These are phyloP conservation scores for Epirrhoe alternata DNA, from an alignment of 2,888 invertebrate genomes.

Conservation along the genomic window DNA sequence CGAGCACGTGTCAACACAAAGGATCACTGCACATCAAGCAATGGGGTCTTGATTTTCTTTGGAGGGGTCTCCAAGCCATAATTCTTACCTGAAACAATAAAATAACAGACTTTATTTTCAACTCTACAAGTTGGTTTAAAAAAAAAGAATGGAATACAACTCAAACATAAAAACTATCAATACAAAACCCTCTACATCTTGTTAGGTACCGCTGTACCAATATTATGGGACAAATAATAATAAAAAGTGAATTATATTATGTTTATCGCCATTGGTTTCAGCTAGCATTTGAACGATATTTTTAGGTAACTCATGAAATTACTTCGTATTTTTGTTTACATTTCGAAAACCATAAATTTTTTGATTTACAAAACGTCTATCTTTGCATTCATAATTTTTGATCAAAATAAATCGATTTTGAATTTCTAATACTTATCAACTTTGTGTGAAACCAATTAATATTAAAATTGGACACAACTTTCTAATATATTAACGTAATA, in stretches of 20 bases:
- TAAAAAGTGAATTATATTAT: too few species aligned
- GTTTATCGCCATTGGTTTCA: too few species aligned
- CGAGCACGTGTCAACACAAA: slow-evolving; percentile 69
- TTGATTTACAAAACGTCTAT: not conserved
- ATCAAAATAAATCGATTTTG: not conserved
- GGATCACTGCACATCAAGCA: slow-evolving; percentile 56
- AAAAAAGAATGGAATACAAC: too few species aligned
- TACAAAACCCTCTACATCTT: too few species aligned
- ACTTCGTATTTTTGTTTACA: too few species aligned
- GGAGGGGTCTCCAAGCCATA: slow-evolving; percentile 29
- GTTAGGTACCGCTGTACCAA: too few species aligned
- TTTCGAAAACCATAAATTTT: not conserved
- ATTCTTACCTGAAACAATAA: slow-evolving; percentile 79
- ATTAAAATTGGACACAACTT: not conserved
- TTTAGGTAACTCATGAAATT: too few species aligned
- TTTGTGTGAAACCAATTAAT: not conserved
- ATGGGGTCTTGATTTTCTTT: slow-evolving; percentile 11
- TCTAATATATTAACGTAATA: not conserved
- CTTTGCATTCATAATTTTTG: not conserved
- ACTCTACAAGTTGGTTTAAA: not conserved
- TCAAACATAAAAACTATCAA: too few species aligned
- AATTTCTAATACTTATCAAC: not conserved
- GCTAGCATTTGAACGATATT: too few species aligned
- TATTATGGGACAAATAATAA: too few species aligned
- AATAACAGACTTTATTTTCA: slow-evolving; percentile 29